Base-by-base conservation (phyloP, 2,888 invertebrate species). In the Liposcelis brunnea region DNA sequence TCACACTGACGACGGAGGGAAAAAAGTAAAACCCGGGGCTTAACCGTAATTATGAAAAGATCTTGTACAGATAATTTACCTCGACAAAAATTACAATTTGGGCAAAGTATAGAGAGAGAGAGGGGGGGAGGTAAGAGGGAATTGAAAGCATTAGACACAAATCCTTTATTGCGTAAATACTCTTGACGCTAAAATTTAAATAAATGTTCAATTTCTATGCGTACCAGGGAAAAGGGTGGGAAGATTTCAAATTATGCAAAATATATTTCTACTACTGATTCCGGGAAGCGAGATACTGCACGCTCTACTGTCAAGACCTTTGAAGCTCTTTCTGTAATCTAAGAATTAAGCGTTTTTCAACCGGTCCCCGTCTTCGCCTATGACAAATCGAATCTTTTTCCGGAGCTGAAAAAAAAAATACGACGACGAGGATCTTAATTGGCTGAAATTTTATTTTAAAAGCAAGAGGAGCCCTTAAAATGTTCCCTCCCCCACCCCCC, bases 151-250 rank as follows among this genome's bases (percentile, higher is more conserved):
- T 19, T n/a, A 40, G 19, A 14, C 40, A 40, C 21, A 40, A 40
- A 40, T 40, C 40, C 40, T 21, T 40, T 40, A 40, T 40, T 40
- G 40, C 40, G 40, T 40, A 40, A 40, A 40, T 40, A 40, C 40
- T 40, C 16, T 21, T n/a, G 15, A 40, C 40, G 21, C 16, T 40
- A n/a, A 40, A 40, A 40, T 40, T 40, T 40, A 40, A 40, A 40
- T 40, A 40, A 40, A 40, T 21, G 40, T 19, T 19, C 40, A 40
- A 40, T 40, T 40, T 40, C 40, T 40, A 40, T 40, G 40, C 40
- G 40, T 19, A 26, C 26, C 26, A 26, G 26, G 26, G 26, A 26
- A 26, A 21, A 40, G 40, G 40, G 40, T 40, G 40, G 40, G n/a
- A 26, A 19, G 19, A 21, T 14, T 19, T 21, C 40, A 40, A 40